Evolutionary conservation across 2,888 invertebrate genomes (phyloP).

Genomic region (Melolontha melolontha): DNA sequence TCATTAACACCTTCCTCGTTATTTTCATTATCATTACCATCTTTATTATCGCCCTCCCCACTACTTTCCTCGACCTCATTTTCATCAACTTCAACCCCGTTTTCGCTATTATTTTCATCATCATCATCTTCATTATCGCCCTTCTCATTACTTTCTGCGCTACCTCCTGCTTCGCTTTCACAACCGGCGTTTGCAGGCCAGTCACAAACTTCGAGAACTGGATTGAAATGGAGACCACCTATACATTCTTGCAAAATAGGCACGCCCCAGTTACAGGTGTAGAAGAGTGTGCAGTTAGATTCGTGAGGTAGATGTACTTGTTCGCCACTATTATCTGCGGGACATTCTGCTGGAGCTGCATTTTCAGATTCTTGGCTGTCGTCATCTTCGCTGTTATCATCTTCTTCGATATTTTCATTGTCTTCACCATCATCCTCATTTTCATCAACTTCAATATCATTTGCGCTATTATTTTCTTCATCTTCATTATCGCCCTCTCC

Average conservation of each 20-base stretch:
- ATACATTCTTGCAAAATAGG: conserved; percentile 17
- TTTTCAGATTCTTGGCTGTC: too few species aligned
- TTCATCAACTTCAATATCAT: neutral
- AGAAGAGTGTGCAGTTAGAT: conserved; percentile 17
- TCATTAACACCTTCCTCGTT: neutral
- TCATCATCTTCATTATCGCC: neutral
- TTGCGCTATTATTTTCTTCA: neutral
- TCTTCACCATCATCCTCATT: too few species aligned
- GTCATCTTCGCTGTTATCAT: too few species aligned
- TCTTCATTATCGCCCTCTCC: neutral
- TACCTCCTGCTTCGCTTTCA: neutral
- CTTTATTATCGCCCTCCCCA: neutral
- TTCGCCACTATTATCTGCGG: neutral
- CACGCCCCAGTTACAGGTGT: conserved; percentile 24
- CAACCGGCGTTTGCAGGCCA: conserved; percentile 25
- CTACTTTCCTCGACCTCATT: neutral
- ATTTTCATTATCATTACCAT: conserved; percentile 14
- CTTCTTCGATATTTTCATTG: too few species aligned
- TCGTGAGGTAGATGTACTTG: conserved; percentile 12
- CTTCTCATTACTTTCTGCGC: neutral
- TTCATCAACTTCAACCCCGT: too few species aligned
- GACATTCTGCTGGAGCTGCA: neutral
- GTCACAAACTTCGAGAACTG: conserved; percentile 18
- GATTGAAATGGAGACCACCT: conserved; percentile 35
- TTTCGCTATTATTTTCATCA: too few species aligned